Percentiles rank a stretch among this genome's conserved stretches.
These are phyloP conservation scores for Trimorus sp. DNA, from an alignment of 2,888 invertebrate genomes.

Conservation along the genomic window DNA sequence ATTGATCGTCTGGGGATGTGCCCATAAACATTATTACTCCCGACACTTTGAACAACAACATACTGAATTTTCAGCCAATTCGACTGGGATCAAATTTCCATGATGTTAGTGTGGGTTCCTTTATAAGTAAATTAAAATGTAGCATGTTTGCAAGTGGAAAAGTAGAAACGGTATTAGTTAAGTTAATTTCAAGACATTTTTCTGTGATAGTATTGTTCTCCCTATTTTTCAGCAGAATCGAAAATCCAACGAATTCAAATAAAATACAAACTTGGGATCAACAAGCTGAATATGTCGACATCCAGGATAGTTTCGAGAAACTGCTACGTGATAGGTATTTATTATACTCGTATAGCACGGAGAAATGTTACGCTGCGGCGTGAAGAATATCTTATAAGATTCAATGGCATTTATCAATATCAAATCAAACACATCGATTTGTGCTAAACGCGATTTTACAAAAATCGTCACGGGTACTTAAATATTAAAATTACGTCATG, in stretches of 20 bases:
- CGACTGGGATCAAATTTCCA: no score
- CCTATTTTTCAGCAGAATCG: conserved; percentile 28
- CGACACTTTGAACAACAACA: no score
- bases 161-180: background rate
- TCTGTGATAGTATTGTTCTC: background rate
- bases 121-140: no score
- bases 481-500: no score
- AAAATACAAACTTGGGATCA: conserved; percentile 51
- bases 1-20: no score
- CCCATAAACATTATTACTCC: no score
- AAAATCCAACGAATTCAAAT: conserved; percentile 38
- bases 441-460: background rate
- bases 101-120: no score
- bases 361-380: conserved; percentile 27
- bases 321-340: conserved; percentile 58
- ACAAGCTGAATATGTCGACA: conserved; percentile 54
- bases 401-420: conserved; percentile 22
- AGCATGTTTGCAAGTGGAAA: background rate
- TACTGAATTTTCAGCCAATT: no score
- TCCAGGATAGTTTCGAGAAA: conserved; percentile 50
- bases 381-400: conserved; percentile 23
- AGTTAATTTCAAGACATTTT: background rate
- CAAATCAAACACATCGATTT: background rate
- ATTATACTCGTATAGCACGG: conserved; percentile 26
- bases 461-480: no score